Percentiles rank a stretch among this genome's conserved stretches.
phyloP scores from a whole-genome alignment of 2,113 vertebrate species.

The Pelodiscus sinensis region DNA sequence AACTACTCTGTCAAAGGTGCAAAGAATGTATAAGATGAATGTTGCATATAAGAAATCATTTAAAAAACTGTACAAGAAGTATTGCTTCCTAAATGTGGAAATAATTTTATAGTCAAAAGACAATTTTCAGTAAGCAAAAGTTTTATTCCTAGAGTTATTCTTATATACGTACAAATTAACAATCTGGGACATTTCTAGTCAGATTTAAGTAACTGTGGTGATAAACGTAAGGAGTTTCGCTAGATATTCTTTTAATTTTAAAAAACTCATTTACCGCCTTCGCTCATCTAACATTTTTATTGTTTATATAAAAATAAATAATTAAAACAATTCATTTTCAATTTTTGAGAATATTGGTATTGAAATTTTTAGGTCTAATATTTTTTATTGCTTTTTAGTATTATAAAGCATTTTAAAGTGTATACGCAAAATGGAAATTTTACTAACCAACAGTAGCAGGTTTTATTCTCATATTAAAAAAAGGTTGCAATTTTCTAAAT shows the following conservation, averaged over 20 bases:
- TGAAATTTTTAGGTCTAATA: neutral
- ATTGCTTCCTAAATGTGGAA: neutral
- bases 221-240: neutral
- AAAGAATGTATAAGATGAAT: neutral
- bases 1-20: neutral
- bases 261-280: neutral
- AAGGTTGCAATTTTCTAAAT: neutral
- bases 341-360: neutral
- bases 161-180: neutral
- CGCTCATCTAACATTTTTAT: neutral
- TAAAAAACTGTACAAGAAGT: neutral
- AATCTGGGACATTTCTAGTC: neutral
- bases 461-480: neutral
- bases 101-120: neutral
- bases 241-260: neutral
- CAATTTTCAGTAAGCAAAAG: neutral
- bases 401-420: neutral
- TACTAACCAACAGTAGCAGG: neutral
- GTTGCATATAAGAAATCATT: neutral
- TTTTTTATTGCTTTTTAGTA: neutral
- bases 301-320: neutral
- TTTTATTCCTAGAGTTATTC: neutral
- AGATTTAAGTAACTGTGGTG: neutral
- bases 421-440: neutral
- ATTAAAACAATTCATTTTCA: conserved; percentile 12